These are phyloP conservation scores for Chiloscyllium punctatum DNA, from an alignment of 2,797 vertebrate species.

Conservation along the genomic window DNA sequence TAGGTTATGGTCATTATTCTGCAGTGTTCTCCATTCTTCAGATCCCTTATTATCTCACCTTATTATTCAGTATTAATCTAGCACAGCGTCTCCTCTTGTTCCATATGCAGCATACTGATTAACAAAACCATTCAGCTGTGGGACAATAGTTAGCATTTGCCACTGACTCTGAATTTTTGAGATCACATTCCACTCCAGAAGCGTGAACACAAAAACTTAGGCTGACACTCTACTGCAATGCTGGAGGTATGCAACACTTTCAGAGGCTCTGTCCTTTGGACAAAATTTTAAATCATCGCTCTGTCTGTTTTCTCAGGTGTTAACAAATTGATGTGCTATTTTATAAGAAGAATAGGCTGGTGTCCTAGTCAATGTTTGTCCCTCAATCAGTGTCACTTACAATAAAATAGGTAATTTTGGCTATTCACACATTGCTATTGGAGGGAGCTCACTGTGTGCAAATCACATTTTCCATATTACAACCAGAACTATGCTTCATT, in stretches of 20 bases:
- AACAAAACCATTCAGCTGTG: neutral
- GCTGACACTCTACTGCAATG: neutral
- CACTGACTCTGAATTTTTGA: neutral
- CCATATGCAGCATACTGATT: neutral
- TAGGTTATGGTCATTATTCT: neutral
- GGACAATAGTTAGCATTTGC: neutral
- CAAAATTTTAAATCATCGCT: neutral
- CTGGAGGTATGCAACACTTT: neutral
- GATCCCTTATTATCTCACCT: neutral
- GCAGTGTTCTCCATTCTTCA: neutral
- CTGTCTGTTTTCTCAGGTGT: neutral
- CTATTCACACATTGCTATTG: no score
- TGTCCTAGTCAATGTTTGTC: no score
- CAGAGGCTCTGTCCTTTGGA: neutral
- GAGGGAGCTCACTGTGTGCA: no score
- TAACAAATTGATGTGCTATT: no score
- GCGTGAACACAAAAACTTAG: neutral
- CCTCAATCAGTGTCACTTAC: no score
- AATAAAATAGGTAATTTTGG: no score
- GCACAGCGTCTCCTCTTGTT: neutral
- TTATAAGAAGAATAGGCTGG: no score
- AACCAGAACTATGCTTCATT: neutral
- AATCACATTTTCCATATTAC: neutral
- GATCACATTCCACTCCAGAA: neutral
- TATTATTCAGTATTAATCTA: neutral